A percentile compares a stretch with the other conserved stretches of the same genome.
These are phyloP conservation scores for Diuraphis noxia DNA, from an alignment of 1,140 invertebrate species.

Conservation along the genomic window DNA sequence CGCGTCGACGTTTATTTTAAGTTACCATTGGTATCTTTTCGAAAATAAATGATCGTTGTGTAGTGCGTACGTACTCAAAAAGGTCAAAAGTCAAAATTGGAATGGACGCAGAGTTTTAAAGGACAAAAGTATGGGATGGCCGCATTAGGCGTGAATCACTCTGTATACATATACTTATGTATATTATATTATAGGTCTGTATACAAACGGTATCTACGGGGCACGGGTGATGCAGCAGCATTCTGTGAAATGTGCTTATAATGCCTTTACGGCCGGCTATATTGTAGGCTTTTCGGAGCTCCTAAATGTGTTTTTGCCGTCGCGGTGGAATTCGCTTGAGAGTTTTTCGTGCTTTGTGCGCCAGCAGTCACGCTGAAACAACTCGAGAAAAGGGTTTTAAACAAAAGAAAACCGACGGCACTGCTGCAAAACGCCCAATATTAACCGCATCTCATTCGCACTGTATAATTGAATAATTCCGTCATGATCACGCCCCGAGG, in stretches of 20 bases:
- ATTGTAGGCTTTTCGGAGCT: neutral
- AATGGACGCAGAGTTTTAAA: neutral
- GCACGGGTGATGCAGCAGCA: neutral
- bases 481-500: neutral
- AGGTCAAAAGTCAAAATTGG: no score
- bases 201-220: neutral
- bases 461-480: constrained; percentile 6
- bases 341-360: constrained; percentile 29
- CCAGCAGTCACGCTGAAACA: constrained; percentile 16
- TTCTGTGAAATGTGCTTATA: neutral
- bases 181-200: no score
- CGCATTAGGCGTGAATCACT: no score
- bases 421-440: neutral
- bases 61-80: no score
- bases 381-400: neutral
- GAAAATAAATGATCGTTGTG: no score
- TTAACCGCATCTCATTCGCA: neutral
- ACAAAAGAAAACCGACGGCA: neutral
- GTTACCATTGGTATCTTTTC: no score
- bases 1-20: no score
- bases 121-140: no score
- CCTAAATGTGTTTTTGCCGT: neutral
- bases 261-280: neutral
- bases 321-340: neutral
- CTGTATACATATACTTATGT: no score